Base-by-base conservation (phyloP, 2,113 vertebrate genomes). In the Neolamprologus tretocephalus region DNA sequence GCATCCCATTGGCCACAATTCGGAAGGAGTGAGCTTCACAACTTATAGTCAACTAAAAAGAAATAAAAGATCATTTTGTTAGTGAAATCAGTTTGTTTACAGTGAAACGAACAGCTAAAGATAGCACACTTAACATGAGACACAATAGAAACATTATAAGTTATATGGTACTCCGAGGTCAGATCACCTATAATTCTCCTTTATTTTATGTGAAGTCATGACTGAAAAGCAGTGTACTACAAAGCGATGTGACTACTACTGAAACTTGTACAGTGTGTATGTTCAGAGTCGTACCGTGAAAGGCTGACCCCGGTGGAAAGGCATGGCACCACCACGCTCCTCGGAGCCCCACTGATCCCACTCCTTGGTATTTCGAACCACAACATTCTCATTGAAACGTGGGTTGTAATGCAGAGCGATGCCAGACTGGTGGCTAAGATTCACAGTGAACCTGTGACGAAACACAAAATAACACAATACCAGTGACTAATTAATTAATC, bases 371-470 rank as follows among this genome's bases (percentile, higher is more conserved):
- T 97, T 97, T 8, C 93, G 91, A 23, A 97, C 96, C 85, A 97
- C 94, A 0, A 7, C 0, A 1, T 96, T 95, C 87, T 98, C 95
- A 4, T 89, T 35, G 14, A 97, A 96, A 3, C 96, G 96, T 4
- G 96, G 95, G 68, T 97, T 97, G 81, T 96, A 87, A 51, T 97
- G 97, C 78, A 97, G 91, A 23, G 97, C 96, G 0, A 95, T 90
- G 37, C 96, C 95, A 9, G 28, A 84, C 6, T 66, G 84, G 2
- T 83, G 87, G 16, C 86, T 40, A 16, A 97, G 91, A 85, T 97
- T 96, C 88, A 97, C 84, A 13, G 35, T 2, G 82, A 97, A 96
- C 82, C 97, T 97, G 84, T 49, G 35, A 57, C 17, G 14, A 82
- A 37, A 83, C 23, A 84, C 23, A 66, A 35, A 61, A 82, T 49